Conservation (phyloP, 2,888 invertebrate genomes). For the Rhamphomyia laevipes region DNA sequence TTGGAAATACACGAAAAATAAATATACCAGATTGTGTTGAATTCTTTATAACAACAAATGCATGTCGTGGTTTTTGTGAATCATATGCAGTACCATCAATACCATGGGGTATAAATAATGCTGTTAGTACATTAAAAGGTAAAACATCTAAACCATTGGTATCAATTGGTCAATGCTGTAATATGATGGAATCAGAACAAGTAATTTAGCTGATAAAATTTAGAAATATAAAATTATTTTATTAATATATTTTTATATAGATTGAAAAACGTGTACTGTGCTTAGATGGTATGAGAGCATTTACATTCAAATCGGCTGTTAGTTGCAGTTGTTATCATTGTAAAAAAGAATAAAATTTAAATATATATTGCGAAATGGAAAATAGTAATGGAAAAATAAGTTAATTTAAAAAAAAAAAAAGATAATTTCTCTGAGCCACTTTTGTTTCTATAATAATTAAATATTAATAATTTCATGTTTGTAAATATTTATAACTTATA, state of each 20-base stretch:
- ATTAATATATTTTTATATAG: slow-evolving; percentile 34
- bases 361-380: neutral
- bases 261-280: slow-evolving; percentile 66
- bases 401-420: no score
- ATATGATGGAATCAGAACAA: slow-evolving; percentile 79
- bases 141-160: slow-evolving; percentile 53
- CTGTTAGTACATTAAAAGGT: slow-evolving; percentile 18
- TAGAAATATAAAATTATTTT: neutral
- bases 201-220: slow-evolving; percentile 40
- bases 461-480: no score
- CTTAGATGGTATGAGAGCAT: slow-evolving; percentile 61
- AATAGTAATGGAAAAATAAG: neutral
- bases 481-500: no score
- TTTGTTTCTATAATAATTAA: no score
- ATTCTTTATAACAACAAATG: slow-evolving; percentile 75
- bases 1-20: slow-evolving; percentile 68
- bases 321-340: slow-evolving; percentile 78
- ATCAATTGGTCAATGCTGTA: slow-evolving; percentile 78
- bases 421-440: no score
- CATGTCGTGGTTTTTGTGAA: slow-evolving; percentile 77
- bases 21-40: slow-evolving; percentile 75
- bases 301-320: slow-evolving; percentile 72
- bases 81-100: slow-evolving; percentile 76
- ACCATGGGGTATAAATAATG: slow-evolving; percentile 19
- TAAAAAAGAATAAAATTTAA: slow-evolving; percentile 46